Evolutionary conservation across 2,797 vertebrate genomes (phyloP), one percentile per base, ranked within the genome.

Genomic region (Semaprochilodus insignis): DNA sequence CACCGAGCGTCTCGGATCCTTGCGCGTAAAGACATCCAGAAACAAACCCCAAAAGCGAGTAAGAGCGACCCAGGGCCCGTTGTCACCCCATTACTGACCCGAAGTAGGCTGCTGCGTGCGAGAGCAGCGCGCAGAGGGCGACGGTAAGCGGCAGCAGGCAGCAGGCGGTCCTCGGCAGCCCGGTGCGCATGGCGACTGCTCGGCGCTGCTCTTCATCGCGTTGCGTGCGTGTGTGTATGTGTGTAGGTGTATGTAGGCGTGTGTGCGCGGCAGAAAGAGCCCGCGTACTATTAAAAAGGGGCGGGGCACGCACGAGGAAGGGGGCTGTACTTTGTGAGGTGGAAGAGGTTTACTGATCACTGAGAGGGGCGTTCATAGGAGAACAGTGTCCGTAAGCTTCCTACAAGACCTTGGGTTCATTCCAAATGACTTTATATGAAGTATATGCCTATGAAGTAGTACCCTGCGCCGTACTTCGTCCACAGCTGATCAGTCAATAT

Each of bases 181-280:
- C 92, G 93, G 93, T 94, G 96, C 95, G 94, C 97, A 97, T 98
- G 94, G 89, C 97, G 97, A 94, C 92, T 93, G 92, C 89, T 92
- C 90, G 89, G 90, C 91, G 93, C 94, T 93, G 95, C 95, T 95
- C 96, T 91, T 95, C 95, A 95, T 96, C 91, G 95, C 96, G 94
- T 92, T 92, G 93, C 91, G 92, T 95, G 66, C 66, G 66, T 69
- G 66, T 40, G 36, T 34, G 63, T 27, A n/a, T 62, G 14, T 34
- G 63, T 40, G 65, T 40, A 40, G 31, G 34, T 40, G 65, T 36
- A 34, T 69, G 66, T 69, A 44, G 34, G 36, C n/a, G 66, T 69
- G 63, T 36, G 66, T 11, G 36, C 66, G 19, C 66, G 2, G 36
- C 2, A n/a, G 17, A 44, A 23, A 4, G 34, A 40, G 36, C 21